A percentile compares a stretch with the other conserved stretches of the same genome.
These are phyloP conservation scores for Drosophila serrata DNA, from an alignment of 1,140 invertebrate genomes.

Conservation along the genomic window DNA sequence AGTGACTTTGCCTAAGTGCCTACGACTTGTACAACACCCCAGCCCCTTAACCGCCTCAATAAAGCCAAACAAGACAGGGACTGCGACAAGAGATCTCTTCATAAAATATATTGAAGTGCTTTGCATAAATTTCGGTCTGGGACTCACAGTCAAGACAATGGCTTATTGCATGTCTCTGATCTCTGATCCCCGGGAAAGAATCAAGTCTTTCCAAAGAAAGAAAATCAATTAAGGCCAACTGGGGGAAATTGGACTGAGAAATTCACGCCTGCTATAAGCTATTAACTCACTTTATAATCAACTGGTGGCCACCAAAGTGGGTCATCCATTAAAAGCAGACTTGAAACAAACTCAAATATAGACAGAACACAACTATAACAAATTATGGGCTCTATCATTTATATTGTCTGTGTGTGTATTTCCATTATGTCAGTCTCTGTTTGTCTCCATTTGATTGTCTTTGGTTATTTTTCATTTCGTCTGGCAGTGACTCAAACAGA, in stretches of 20 bases:
- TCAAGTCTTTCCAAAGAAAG: slow-evolving; percentile 4
- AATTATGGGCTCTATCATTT: slow-evolving; percentile 32
- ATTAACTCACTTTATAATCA: slow-evolving; percentile 46
- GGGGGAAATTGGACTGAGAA: slow-evolving; percentile 36
- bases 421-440: slow-evolving; percentile 29
- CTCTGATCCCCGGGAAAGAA: slow-evolving; percentile 3
- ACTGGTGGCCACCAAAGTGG: slow-evolving; percentile 41
- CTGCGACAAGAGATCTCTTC: slow-evolving; percentile 57
- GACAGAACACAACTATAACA: slow-evolving; percentile 18
- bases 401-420: slow-evolving; percentile 5
- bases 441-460: slow-evolving; percentile 34
- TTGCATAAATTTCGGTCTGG: slow-evolving; percentile 54
- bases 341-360: slow-evolving; percentile 15
- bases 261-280: slow-evolving; percentile 23
- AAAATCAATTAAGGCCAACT: slow-evolving; percentile 63
- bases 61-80: slow-evolving; percentile 31
- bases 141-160: slow-evolving; percentile 29
- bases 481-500: slow-evolving; percentile 34
- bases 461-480: slow-evolving; percentile 29
- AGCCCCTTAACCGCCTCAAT: slow-evolving; percentile 1
- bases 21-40: slow-evolving; percentile 8
- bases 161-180: slow-evolving; percentile 26
- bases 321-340: slow-evolving; percentile 47
- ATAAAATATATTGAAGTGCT: slow-evolving; percentile 71
- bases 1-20: slow-evolving; percentile 60